phyloP scores from a whole-genome alignment of 2,797 vertebrate genomes.

The Sparidentex hasta region DNA sequence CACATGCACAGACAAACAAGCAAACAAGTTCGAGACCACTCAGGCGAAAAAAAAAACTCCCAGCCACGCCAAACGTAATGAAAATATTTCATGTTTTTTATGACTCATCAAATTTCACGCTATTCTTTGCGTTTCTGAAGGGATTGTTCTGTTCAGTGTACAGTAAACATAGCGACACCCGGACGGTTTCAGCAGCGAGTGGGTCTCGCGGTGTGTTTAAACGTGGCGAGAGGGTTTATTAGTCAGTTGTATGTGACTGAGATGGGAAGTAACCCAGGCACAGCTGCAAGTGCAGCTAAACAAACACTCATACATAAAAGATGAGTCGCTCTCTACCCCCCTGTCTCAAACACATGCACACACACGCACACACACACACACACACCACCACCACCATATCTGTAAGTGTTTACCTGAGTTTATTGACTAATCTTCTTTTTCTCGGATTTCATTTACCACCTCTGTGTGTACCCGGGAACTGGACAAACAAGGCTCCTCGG shows the following conservation, averaged over 20 bases:
- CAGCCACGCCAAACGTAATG: neutral
- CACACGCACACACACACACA: constrained; percentile 10
- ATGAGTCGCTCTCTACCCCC: constrained; percentile 54
- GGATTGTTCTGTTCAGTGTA: neutral
- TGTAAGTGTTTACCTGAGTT: constrained; percentile 64
- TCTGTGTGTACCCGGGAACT: constrained; percentile 34
- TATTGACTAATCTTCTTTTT: constrained; percentile 67
- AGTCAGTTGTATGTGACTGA: constrained; percentile 70
- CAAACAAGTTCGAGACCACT: constrained; percentile 14
- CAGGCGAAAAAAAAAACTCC: neutral
- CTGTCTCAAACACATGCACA: neutral
- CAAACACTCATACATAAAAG: constrained; percentile 80
- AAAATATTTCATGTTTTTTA: constrained; percentile 16
- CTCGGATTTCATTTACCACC: constrained; percentile 56
- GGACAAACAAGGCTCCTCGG: constrained; percentile 51
- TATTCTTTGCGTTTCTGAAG: neutral
- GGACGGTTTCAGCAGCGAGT: constrained; percentile 6
- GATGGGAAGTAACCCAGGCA: constrained; percentile 70
- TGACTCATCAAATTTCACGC: neutral
- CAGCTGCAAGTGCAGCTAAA: constrained; percentile 79
- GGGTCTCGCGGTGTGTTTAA: constrained; percentile 27
- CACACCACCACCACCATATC: constrained; percentile 25
- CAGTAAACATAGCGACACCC: neutral
- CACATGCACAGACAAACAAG: constrained; percentile 20
- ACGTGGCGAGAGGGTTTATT: constrained; percentile 57